These are phyloP conservation scores for Tangara arthus DNA, from an alignment of 2,797 vertebrate genomes.

Conservation along the genomic window DNA sequence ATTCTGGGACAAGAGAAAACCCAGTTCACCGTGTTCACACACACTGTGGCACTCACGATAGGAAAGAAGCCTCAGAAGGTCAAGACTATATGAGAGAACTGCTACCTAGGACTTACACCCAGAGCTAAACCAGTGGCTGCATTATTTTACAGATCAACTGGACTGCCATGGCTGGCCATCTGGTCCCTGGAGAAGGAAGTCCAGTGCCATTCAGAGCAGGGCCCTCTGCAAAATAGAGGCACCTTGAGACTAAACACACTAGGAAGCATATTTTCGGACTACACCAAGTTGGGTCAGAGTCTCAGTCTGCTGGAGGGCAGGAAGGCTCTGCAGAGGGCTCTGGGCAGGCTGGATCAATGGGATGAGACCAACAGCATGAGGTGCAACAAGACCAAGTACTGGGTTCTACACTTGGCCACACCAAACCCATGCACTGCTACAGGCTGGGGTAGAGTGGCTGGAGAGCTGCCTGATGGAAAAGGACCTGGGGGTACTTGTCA, in stretches of 20 bases:
- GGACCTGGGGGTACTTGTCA: fast-evolving
- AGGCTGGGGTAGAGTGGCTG: not conserved
- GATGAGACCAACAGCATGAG: too few relatives aligned
- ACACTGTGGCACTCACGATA: fast-evolving
- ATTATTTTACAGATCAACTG: not conserved
- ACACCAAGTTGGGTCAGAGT: not conserved
- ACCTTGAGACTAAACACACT: not conserved
- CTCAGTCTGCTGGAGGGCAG: not conserved
- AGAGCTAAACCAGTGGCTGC: not conserved
- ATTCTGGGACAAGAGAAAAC: not conserved
- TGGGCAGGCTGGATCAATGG: too few relatives aligned
- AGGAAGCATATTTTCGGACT: not conserved
- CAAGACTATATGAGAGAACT: not conserved
- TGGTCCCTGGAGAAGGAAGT: not conserved
- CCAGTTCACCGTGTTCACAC: not conserved
- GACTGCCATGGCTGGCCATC: fast-evolving
- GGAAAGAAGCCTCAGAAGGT: not conserved
- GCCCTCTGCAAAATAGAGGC: not conserved
- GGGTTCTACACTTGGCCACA: too few relatives aligned
- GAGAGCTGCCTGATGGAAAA: not conserved
- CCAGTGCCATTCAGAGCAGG: not conserved
- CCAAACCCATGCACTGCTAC: fast-evolving
- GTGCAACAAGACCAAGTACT: too few relatives aligned
- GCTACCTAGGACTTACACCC: not conserved
- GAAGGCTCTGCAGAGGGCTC: too few relatives aligned